Conservation (phyloP, 2,113 vertebrate species). For the Rousettus leschenaultii region DNA sequence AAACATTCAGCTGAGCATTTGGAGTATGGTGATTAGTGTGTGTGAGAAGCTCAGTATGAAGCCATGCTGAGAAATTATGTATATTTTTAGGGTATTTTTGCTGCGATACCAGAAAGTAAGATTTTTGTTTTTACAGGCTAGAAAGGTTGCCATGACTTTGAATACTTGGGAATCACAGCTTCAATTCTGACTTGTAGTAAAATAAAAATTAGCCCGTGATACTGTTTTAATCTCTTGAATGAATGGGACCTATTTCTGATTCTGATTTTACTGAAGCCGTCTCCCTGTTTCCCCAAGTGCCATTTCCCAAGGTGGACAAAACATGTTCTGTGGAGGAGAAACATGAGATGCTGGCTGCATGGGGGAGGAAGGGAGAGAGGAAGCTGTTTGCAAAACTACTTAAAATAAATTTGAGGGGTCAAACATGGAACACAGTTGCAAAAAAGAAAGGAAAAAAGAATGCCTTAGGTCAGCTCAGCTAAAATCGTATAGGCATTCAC, state of each 20-base stretch:
- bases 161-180: not conserved
- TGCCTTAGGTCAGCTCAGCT: constrained; percentile 49
- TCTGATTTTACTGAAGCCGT: not conserved
- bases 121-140: constrained; percentile 7
- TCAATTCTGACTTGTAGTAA: constrained; percentile 19
- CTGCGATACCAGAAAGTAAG: not conserved
- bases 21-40: not conserved
- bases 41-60: not conserved
- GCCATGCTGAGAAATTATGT: not conserved
- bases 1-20: not conserved
- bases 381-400: constrained; percentile 72
- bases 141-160: not conserved
- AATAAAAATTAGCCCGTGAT: constrained; percentile 17
- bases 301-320: constrained; percentile 58
- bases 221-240: constrained; percentile 28
- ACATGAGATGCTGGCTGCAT: constrained; percentile 48
- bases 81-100: not conserved
- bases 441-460: constrained; percentile 43
- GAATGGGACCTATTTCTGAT: constrained; percentile 51
- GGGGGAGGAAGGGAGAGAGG: constrained; percentile 25
- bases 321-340: constrained; percentile 55
- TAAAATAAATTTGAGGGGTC: constrained; percentile 70
- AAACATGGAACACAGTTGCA: constrained; percentile 24
- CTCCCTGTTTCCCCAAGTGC: not conserved
- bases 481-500: not conserved